phyloP scores from a whole-genome alignment of 2,888 invertebrate species.

The Acrocera orbiculus region DNA sequence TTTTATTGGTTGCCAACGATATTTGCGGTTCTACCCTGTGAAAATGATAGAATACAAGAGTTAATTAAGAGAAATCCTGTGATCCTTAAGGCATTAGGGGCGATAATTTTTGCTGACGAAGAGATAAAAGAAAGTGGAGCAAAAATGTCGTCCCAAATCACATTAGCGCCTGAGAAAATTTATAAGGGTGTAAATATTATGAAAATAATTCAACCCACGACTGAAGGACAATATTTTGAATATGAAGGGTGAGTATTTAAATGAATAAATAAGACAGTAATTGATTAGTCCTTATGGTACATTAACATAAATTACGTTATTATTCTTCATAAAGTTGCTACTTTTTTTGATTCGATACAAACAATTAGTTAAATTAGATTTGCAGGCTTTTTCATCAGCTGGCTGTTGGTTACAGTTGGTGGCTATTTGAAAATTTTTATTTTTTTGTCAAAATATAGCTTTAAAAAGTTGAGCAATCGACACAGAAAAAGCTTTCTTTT shows the following conservation, averaged over 20 bases:
- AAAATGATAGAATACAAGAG: conserved; percentile 26
- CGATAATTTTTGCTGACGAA: conserved; percentile 25
- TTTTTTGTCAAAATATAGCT: too few species aligned
- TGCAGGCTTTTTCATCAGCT: too few species aligned
- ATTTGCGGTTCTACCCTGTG: conserved; percentile 17
- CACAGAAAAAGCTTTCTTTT: too few species aligned
- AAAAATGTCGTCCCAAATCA: conserved; percentile 20
- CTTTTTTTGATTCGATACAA: too few species aligned
- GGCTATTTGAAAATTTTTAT: too few species aligned
- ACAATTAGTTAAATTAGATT: too few species aligned
- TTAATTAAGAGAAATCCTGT: conserved; percentile 30
- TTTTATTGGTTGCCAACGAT: conserved; percentile 5
- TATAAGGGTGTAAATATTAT: conserved; percentile 29
- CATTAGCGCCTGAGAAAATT: conserved; percentile 30
- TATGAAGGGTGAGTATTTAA: conserved; percentile 9
- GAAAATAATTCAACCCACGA: conserved; percentile 16
- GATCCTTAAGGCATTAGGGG: conserved; percentile 28
- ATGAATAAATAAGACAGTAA: background rate
- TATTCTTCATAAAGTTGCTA: background rate
- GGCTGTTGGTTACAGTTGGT: too few species aligned
- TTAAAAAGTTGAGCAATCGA: too few species aligned
- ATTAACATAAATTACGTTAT: background rate
- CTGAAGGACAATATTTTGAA: conserved; percentile 8
- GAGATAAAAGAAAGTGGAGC: background rate
- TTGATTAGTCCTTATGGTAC: background rate